phyloP scores from a whole-genome alignment of 2,113 vertebrate genomes.

The Ameiurus melas region DNA sequence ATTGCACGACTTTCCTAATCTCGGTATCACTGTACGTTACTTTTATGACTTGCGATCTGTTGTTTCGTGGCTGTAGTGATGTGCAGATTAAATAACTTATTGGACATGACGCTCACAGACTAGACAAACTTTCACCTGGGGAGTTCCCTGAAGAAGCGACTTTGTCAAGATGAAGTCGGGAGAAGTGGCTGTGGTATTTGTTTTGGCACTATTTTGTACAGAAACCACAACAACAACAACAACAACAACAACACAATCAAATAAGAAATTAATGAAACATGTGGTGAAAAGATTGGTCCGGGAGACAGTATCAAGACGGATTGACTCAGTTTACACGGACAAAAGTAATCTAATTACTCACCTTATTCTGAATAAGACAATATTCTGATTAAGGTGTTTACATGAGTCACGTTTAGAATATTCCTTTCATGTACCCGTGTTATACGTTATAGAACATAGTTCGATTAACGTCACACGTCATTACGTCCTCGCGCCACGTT shows the following conservation, averaged over 20 bases:
- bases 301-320: background rate
- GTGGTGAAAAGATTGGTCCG: background rate
- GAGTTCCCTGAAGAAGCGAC: background rate
- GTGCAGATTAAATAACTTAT: background rate
- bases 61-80: background rate
- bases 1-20: background rate
- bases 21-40: background rate
- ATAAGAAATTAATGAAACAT: background rate
- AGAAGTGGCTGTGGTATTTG: background rate
- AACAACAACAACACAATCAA: no score
- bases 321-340: no score
- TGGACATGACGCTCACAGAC: background rate
- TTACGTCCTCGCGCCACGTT: no score
- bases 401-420: no score
- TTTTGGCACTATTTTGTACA: background rate
- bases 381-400: no score
- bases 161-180: background rate
- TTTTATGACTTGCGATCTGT: background rate
- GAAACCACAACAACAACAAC: background rate
- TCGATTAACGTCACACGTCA: no score
- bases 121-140: background rate
- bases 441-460: no score
- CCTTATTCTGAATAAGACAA: no score
- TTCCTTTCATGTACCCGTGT: no score
- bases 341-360: no score